These are phyloP conservation scores for Leptonema lineaticorne DNA, from an alignment of 1,140 invertebrate genomes.

Conservation along the genomic window DNA sequence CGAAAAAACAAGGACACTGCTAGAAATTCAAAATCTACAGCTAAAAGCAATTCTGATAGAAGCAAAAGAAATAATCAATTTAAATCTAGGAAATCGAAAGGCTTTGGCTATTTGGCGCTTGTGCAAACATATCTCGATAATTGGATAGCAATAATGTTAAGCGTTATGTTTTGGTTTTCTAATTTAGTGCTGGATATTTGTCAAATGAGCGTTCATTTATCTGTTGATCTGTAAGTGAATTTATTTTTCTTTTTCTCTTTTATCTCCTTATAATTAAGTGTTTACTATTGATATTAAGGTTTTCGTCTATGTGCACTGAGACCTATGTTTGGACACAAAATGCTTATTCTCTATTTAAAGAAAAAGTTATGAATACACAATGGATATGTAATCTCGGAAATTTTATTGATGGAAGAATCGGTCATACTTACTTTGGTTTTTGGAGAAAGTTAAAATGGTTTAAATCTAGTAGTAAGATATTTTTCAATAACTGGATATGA, in stretches of 20 bases:
- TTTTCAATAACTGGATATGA: not conserved
- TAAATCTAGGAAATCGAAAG: slow-evolving; percentile 51
- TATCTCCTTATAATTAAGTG: slow-evolving; percentile 17
- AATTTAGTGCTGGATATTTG: slow-evolving; percentile 77
- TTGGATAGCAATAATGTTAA: slow-evolving; percentile 69
- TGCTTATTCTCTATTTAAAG: slow-evolving; percentile 44
- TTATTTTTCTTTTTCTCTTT: not conserved
- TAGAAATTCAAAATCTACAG: slow-evolving; percentile 49
- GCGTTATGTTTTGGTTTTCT: slow-evolving; percentile 72
- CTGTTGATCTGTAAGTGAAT: slow-evolving; percentile 68
- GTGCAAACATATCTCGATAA: slow-evolving; percentile 61
- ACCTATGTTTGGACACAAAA: slow-evolving; percentile 52
- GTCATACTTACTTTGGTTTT: slow-evolving; percentile 61
- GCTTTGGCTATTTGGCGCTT: slow-evolving; percentile 52
- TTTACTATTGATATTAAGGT: slow-evolving; percentile 45
- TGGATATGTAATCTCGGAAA: slow-evolving; percentile 53
- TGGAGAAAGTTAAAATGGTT: slow-evolving; percentile 62
- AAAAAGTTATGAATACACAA: slow-evolving; percentile 48
- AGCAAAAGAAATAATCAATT: slow-evolving; percentile 50
- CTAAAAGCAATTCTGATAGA: slow-evolving; percentile 45
- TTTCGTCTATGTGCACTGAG: slow-evolving; percentile 53
- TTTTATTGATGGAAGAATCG: slow-evolving; percentile 61
- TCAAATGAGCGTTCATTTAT: slow-evolving; percentile 72
- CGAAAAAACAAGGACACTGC: slow-evolving; percentile 56
- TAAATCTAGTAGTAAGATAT: slow-evolving; percentile 41